Evolutionary conservation across 37 sponge, comb jelly and placozoan genomes (phyloP).

Genomic region (Aphrocallistes beatrix): DNA sequence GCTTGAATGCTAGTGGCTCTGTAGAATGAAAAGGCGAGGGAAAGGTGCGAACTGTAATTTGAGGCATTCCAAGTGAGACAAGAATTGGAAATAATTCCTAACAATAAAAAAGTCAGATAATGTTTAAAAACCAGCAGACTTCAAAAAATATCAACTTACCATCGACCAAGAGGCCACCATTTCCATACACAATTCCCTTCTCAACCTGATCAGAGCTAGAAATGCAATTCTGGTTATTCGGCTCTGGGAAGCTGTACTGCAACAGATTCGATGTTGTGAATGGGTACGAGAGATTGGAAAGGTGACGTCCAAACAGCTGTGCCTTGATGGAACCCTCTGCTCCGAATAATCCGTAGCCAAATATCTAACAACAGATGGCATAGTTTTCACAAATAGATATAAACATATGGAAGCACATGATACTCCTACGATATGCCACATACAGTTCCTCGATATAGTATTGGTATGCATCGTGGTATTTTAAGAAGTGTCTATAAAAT

Average conservation of each 20-base stretch:
- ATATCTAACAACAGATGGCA: background rate
- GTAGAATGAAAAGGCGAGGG: background rate
- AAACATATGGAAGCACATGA: too few species aligned
- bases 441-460: too few species aligned
- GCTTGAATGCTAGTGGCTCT: background rate
- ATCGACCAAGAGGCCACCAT: background rate
- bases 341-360: background rate
- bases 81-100: too few species aligned
- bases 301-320: background rate
- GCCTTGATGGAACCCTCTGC: background rate
- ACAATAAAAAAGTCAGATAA: background rate
- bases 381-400: background rate
- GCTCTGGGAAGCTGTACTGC: background rate
- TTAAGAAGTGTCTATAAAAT: too few species aligned
- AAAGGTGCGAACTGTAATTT: background rate
- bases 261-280: background rate
- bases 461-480: too few species aligned
- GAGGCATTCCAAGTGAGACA: background rate
- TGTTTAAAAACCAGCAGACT: too few species aligned
- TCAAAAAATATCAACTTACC: background rate
- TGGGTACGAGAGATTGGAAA: background rate
- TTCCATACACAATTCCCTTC: background rate
- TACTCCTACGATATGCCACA: too few species aligned
- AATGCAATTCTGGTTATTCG: background rate
- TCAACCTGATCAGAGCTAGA: background rate